Percentiles rank a stretch among this genome's conserved stretches.
Evolutionary conservation across 2,113 vertebrate genomes (phyloP).

Genomic region (Cyphomyrus plagiostoma): DNA sequence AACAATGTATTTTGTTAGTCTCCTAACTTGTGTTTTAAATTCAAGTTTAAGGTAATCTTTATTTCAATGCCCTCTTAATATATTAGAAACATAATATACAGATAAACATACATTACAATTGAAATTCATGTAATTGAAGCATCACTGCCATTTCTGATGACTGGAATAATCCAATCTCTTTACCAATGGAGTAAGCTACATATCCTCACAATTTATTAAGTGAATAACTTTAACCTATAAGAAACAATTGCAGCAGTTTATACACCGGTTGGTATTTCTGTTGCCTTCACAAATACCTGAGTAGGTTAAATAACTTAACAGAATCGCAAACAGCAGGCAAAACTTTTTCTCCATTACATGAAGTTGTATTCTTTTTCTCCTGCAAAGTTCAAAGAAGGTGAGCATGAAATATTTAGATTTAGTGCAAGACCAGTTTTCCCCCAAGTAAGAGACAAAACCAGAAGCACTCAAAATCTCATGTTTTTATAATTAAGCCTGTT

Average conservation of each 20-base stretch:
- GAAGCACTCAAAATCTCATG: constrained; percentile 2
- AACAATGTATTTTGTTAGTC: not conserved
- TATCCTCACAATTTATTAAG: not conserved
- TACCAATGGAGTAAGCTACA: not conserved
- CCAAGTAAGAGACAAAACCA: not conserved
- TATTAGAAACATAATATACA: not conserved
- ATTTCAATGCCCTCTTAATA: not conserved
- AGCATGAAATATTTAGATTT: constrained; percentile 15
- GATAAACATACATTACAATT: not conserved
- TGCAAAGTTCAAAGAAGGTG: not conserved
- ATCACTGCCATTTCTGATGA: not conserved
- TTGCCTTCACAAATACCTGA: not conserved
- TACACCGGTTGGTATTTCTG: not conserved
- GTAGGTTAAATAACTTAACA: not conserved
- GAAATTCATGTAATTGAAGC: not conserved
- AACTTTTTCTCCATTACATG: not conserved
- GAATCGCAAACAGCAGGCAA: not conserved
- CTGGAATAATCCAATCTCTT: not conserved
- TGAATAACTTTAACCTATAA: not conserved
- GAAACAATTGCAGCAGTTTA: not conserved
- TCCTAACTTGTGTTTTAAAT: not conserved
- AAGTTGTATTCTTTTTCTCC: not conserved
- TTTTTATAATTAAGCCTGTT: constrained; percentile 3
- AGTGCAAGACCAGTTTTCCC: not conserved
- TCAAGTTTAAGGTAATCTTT: not conserved